Evolutionary conservation across 1,140 invertebrate species (phyloP).

Genomic region (Euglossa dilemma): DNA sequence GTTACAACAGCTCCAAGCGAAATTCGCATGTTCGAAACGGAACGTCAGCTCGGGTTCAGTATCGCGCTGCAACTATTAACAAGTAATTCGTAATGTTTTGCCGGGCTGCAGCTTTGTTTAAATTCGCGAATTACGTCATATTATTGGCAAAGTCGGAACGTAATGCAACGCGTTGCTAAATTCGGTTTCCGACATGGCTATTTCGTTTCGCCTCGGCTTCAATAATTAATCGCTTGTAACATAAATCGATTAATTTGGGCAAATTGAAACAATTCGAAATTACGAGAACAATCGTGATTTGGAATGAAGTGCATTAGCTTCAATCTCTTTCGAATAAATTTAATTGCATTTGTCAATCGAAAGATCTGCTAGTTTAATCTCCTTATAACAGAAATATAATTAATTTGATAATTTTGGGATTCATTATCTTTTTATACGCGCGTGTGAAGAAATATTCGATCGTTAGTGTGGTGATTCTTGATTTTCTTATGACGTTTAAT

Average conservation of each 20-base stretch:
- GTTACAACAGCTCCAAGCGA: background rate
- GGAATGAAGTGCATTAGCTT: background rate
- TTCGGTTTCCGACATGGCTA: background rate
- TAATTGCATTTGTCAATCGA: background rate
- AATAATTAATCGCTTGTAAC: background rate
- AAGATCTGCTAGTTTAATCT: background rate
- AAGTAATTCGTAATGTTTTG: background rate
- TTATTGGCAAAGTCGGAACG: background rate
- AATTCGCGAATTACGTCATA: background rate
- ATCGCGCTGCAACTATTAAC: background rate
- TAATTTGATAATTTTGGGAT: background rate
- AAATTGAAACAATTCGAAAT: background rate
- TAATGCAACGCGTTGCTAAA: background rate
- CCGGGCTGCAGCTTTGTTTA: no score
- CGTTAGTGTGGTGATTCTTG: no score
- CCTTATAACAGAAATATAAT: background rate
- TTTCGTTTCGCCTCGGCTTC: background rate
- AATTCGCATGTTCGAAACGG: no score
- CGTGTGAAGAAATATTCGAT: no score
- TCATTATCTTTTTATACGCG: background rate
- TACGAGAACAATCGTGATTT: background rate
- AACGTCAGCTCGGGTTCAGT: no score
- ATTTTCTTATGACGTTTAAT: no score
- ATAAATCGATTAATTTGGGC: background rate
- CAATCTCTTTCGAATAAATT: background rate